Evolutionary conservation across 2,113 vertebrate species (phyloP).

Genomic region (Craseonycteris thonglongyai): DNA sequence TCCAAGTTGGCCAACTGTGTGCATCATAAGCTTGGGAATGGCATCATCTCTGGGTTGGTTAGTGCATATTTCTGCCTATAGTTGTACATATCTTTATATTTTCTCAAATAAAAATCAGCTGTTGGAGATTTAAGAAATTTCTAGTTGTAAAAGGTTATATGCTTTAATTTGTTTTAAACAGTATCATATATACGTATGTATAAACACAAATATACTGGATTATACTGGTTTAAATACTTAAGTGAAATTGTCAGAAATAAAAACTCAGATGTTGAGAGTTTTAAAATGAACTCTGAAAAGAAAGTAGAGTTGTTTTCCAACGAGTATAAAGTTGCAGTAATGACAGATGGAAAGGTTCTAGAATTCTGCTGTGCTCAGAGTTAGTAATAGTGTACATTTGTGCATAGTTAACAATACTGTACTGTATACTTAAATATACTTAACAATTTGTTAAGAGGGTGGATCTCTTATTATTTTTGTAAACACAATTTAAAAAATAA

Average conservation of each 20-base stretch:
- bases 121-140: neutral
- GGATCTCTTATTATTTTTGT: neutral
- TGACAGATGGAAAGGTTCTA: neutral
- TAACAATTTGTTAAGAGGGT: neutral
- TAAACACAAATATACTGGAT: constrained; percentile 9
- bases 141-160: neutral
- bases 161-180: constrained; percentile 30
- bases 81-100: neutral
- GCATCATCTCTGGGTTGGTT: neutral
- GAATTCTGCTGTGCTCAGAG: neutral
- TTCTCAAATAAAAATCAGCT: constrained; percentile 40
- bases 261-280: constrained; percentile 30
- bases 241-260: constrained; percentile 28
- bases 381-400: neutral
- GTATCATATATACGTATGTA: neutral
- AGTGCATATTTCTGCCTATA: neutral
- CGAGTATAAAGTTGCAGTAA: constrained; percentile 1
- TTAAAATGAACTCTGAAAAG: constrained; percentile 9
- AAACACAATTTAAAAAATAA: neutral
- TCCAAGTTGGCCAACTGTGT: neutral
- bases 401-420: neutral
- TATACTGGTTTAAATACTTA: constrained; percentile 41
- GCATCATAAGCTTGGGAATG: neutral
- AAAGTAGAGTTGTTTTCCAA: neutral
- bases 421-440: neutral